Conservation (phyloP, 2,113 vertebrate genomes). For the Channa maculata region DNA sequence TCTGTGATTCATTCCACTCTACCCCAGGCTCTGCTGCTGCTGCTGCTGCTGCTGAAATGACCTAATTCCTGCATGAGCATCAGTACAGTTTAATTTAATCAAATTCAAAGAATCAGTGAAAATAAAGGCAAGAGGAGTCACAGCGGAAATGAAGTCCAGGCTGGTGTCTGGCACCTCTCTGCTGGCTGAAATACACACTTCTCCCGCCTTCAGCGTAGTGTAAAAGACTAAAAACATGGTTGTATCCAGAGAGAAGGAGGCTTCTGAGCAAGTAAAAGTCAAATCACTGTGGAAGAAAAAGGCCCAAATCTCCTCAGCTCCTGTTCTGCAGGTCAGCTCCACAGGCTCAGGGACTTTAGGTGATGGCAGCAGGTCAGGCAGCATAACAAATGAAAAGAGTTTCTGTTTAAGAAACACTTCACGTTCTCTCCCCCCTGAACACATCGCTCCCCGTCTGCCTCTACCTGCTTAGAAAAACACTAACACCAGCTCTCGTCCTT, state of each 20-base stretch:
- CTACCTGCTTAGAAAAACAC: slow-evolving; percentile 1
- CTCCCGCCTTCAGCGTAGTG: background rate
- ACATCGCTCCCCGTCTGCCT: background rate
- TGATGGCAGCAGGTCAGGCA: background rate
- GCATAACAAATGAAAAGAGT: background rate
- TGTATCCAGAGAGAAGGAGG: background rate
- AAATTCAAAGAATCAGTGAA: background rate
- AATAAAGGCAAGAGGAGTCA: background rate
- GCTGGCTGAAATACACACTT: background rate
- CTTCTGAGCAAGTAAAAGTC: background rate
- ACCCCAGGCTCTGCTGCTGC: background rate
- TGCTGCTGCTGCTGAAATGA: background rate
- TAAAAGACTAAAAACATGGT: background rate
- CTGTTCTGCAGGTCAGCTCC: background rate
- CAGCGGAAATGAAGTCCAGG: background rate
- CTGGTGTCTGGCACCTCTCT: background rate
- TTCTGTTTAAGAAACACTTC: slow-evolving; percentile 13
- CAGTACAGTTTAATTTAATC: slow-evolving; percentile 18
- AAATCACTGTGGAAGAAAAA: background rate
- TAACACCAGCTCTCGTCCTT: background rate
- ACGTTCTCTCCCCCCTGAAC: slow-evolving; percentile 7
- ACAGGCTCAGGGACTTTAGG: background rate
- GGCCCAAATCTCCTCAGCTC: background rate
- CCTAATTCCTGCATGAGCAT: slow-evolving; percentile 4
- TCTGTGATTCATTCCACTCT: slow-evolving; percentile 2